Conservation (phyloP, 2,888 invertebrate genomes). For the Camptogramma bilineatum region DNA sequence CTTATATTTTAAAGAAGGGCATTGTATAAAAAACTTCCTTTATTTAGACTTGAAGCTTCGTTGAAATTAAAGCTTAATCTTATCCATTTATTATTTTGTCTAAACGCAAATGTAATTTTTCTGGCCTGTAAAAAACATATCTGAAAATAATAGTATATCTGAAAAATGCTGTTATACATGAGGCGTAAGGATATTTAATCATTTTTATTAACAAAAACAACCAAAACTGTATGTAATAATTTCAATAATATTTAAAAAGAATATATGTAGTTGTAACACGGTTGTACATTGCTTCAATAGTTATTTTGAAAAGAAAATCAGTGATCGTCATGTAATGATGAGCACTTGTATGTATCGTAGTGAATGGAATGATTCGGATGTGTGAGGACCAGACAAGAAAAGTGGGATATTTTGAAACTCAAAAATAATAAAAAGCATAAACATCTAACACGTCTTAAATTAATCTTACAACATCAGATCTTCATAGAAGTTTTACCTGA, state of each 20-base stretch:
- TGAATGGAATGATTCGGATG: slow-evolving; percentile 48
- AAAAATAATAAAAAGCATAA: not conserved
- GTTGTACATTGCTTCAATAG: slow-evolving; percentile 65
- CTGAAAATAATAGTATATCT: not conserved
- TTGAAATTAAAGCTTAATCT: not conserved
- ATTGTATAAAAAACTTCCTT: not conserved
- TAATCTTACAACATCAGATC: no score
- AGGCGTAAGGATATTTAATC: slow-evolving; percentile 21
- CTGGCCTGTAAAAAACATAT: slow-evolving; percentile 17
- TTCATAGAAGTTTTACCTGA: not conserved
- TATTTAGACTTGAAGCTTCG: not conserved
- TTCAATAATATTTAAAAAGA: slow-evolving; percentile 46
- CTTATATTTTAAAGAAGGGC: not conserved
- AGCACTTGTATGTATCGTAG: slow-evolving; percentile 66
- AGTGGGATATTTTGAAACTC: slow-evolving; percentile 47
- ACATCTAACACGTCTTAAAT: no score
- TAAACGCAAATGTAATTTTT: not conserved
- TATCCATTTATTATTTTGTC: slow-evolving; percentile 13
- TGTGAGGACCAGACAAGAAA: slow-evolving; percentile 59
- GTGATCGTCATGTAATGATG: slow-evolving; percentile 70
- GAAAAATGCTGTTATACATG: not conserved
- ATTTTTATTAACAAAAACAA: slow-evolving; percentile 21
- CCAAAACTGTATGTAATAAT: slow-evolving; percentile 43
- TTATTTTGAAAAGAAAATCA: slow-evolving; percentile 48
- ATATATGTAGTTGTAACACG: slow-evolving; percentile 56